Percentiles rank a stretch among this genome's conserved stretches.
Evolutionary conservation across 2,797 vertebrate genomes (phyloP).

Genomic region (Momotus momota): DNA sequence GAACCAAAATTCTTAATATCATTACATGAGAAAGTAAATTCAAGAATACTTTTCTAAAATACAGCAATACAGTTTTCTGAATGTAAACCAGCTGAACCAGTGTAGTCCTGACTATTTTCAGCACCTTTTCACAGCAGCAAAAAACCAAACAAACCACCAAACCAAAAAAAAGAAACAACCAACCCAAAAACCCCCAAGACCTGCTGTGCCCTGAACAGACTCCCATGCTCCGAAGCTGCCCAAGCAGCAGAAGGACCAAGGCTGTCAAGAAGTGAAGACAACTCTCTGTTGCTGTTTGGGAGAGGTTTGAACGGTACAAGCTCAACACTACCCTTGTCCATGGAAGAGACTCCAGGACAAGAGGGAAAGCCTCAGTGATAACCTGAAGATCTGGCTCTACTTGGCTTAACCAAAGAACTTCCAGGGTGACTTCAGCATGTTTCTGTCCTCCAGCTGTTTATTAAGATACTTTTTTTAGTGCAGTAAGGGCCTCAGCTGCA

Average conservation of each 20-base stretch:
- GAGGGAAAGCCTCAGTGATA: background rate
- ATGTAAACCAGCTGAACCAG: background rate
- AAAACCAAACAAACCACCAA: background rate
- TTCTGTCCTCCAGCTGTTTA: background rate
- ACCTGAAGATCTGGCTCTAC: background rate
- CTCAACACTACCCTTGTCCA: background rate
- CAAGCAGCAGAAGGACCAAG: background rate
- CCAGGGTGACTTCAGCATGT: background rate
- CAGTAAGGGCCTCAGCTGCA: background rate
- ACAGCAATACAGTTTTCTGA: background rate
- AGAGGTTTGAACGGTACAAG: background rate
- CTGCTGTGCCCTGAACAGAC: background rate
- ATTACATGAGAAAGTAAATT: background rate
- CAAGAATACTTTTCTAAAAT: background rate
- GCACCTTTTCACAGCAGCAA: background rate
- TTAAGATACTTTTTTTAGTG: background rate
- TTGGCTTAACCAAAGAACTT: background rate
- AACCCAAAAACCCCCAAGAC: no score
- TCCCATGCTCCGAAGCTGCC: background rate
- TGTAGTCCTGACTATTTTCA: background rate
- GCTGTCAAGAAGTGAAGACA: background rate
- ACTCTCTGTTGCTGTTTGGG: background rate
- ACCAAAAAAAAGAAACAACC: no score
- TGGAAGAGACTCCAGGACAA: background rate
- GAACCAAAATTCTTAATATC: background rate